Percentiles rank a stretch among this genome's conserved stretches.
Conservation (phyloP, 2,888 invertebrate genomes). For the Yponomeuta sedellus region DNA sequence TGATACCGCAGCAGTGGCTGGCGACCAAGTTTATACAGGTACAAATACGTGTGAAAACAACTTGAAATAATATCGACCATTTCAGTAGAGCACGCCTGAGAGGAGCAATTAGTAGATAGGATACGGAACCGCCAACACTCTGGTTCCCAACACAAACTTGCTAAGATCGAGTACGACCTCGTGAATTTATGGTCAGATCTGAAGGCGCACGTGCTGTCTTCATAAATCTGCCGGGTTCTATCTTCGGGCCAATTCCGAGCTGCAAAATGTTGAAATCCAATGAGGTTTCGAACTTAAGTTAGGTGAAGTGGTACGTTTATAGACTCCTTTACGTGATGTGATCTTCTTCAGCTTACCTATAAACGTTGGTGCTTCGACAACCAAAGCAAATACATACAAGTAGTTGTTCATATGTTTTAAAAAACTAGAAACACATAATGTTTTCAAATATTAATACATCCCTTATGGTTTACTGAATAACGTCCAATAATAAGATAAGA, state of each 20-base stretch:
- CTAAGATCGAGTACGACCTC: not conserved
- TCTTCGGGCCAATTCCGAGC: not conserved
- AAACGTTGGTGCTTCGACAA: too few relatives aligned
- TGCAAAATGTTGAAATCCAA: constrained; percentile 1
- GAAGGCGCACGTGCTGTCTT: not conserved
- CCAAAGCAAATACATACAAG: too few relatives aligned
- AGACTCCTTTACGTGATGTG: too few relatives aligned
- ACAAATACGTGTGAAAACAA: too few relatives aligned
- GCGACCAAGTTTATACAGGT: too few relatives aligned
- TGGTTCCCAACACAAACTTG: not conserved
- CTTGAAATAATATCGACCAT: too few relatives aligned
- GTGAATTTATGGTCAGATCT: not conserved
- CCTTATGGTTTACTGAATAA: too few relatives aligned
- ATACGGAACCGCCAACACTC: not conserved
- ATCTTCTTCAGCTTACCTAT: too few relatives aligned
- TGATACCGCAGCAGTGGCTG: not conserved
- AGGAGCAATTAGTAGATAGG: not conserved
- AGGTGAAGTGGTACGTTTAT: not conserved
- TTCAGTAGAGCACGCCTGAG: not conserved
- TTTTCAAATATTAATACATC: too few relatives aligned
- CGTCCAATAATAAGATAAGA: too few relatives aligned
- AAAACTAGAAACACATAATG: too few relatives aligned
- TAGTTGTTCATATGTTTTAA: too few relatives aligned
- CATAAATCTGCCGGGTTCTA: not conserved
- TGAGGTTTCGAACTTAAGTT: not conserved